phyloP scores from a whole-genome alignment of 2,113 vertebrate species.

The Crocuta crocuta region DNA sequence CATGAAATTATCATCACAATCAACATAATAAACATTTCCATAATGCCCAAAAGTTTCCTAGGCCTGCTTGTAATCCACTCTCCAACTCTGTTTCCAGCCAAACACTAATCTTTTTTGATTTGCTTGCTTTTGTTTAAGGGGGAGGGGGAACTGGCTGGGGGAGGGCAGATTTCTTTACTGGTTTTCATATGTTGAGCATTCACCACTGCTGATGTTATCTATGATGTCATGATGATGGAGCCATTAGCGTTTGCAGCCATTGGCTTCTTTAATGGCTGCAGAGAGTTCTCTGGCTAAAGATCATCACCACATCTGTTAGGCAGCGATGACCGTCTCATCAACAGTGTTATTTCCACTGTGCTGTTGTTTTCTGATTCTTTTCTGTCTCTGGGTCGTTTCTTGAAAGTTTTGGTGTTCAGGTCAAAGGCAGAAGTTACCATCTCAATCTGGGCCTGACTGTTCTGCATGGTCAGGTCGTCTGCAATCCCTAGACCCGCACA shows the following conservation, averaged over 20 bases:
- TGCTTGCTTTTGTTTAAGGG: neutral
- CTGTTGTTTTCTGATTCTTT: constrained; percentile 90
- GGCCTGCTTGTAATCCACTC: neutral
- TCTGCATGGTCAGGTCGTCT: constrained; percentile 88
- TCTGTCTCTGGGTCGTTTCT: constrained; percentile 87
- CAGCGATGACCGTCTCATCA: constrained; percentile 84
- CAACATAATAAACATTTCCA: neutral
- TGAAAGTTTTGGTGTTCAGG: constrained; percentile 88
- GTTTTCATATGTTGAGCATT: constrained; percentile 79
- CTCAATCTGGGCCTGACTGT: constrained; percentile 88
- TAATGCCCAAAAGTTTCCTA: neutral
- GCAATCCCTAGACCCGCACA: constrained; percentile 86
- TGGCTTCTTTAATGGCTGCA: constrained; percentile 87
- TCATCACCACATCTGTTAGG: constrained; percentile 80
- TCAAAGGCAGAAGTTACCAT: constrained; percentile 88
- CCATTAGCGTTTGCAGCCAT: constrained; percentile 89
- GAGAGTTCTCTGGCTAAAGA: constrained; percentile 83
- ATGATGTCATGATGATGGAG: constrained; percentile 90
- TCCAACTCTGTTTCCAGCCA: neutral
- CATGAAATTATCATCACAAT: neutral
- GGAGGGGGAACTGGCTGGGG: neutral
- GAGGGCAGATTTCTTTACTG: neutral
- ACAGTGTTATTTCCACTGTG: constrained; percentile 86
- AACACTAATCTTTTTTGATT: neutral
- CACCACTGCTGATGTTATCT: constrained; percentile 88